phyloP scores from a whole-genome alignment of 2,797 vertebrate species.

The Sebastiscus tertius region DNA sequence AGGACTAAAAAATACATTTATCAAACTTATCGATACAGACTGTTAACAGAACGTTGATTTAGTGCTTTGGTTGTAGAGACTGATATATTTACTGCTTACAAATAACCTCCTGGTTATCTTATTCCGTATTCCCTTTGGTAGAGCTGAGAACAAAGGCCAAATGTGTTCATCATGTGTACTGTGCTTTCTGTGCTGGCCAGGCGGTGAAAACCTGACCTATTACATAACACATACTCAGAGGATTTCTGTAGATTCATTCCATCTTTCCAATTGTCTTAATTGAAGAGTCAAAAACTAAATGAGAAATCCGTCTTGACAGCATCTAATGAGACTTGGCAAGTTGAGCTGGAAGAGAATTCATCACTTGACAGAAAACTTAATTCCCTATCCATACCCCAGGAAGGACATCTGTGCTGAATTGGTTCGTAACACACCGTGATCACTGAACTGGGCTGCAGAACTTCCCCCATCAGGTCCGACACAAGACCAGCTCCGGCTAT shows the following conservation, averaged over 20 bases:
- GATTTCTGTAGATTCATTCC: background rate
- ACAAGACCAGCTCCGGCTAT: conserved; percentile 31
- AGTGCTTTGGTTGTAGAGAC: background rate
- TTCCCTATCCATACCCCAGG: conserved; percentile 38
- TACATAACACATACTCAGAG: background rate
- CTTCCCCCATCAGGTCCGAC: conserved; percentile 50
- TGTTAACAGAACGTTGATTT: conserved; percentile 8
- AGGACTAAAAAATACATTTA: background rate
- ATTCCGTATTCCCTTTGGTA: conserved; percentile 4
- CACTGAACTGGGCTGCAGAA: conserved; percentile 51
- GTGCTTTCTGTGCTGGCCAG: background rate
- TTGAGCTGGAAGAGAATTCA: conserved; percentile 27
- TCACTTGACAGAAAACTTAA: conserved; percentile 48
- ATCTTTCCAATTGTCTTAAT: background rate
- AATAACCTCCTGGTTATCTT: conserved; percentile 13
- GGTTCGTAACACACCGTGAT: conserved; percentile 56
- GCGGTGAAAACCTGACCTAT: background rate
- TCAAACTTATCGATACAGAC: background rate
- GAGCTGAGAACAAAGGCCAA: conserved; percentile 24
- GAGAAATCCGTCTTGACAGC: conserved; percentile 22
- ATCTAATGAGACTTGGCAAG: conserved; percentile 31
- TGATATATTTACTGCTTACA: conserved; percentile 19
- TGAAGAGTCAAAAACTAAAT: conserved; percentile 4
- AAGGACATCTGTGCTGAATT: conserved; percentile 58
- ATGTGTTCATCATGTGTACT: background rate